Base-by-base conservation (phyloP, 2,888 invertebrate genomes). In the Sthenelais limicola region DNA sequence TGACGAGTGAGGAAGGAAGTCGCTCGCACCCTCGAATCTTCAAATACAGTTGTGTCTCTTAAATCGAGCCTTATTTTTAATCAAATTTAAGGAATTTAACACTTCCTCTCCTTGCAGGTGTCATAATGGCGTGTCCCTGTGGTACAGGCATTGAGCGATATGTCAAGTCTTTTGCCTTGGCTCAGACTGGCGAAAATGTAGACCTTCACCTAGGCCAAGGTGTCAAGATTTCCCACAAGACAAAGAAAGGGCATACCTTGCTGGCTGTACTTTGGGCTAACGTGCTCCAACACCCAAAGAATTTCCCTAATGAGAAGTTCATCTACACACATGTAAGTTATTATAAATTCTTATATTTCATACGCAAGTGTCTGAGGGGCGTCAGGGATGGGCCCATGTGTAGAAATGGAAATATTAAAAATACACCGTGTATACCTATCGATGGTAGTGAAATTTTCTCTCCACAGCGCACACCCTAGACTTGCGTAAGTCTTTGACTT, bases 181-280 rank as follows among this genome's bases (percentile, higher is more conserved):
- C 78, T 3, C 82, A 82, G 71, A 82, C 80, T 43, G 81, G 79
- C 28, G 85, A 85, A 68, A 72, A 72, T n/a, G 82, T 84, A 0
- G 80, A 78, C 56, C 70, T 85, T n/a, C 80, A 82, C 69, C 72
- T 84, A 24, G 76, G 75, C 33, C 77, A 77, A 35, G 76, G 74
- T 12, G 77, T 84, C 18, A 68, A 74, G n/a, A 76, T 85, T 9
- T 77, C 79, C 67, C 81, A 80, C 48, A 68, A 76, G 48, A 75
- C 78, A 7, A 78, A 80, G 33, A 75, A 75, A 67, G 85, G 85
- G n/a, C 84, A 83, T 26, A 81, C 78, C 21, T 74, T 80, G 0
- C 74, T 85, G 33, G 84, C 82, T 2, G 79, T 80, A 73, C 81
- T 86, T 62, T 86, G 86, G 86, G 72, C 82, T 15, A 77, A 82